Evolutionary conservation across 2,888 invertebrate genomes (phyloP).

Genomic region (Anticlea derivata): DNA sequence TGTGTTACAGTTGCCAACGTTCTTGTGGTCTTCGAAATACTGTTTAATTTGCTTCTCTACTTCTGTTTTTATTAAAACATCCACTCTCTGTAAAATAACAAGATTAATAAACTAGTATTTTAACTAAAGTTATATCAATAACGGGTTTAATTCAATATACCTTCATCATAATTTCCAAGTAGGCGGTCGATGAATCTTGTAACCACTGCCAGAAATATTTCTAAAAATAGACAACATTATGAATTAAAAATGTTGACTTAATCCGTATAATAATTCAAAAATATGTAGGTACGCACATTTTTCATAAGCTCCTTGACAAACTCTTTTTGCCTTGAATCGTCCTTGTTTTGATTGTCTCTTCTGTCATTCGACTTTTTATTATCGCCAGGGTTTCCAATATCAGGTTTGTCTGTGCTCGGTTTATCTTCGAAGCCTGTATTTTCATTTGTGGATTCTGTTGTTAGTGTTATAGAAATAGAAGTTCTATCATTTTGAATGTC

Average conservation of each 20-base stretch:
- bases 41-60: conserved; percentile 39
- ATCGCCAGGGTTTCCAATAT: neutral
- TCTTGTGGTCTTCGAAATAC: conserved; percentile 14
- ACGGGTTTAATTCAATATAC: conserved; percentile 30
- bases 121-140: neutral
- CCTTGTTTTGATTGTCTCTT: neutral
- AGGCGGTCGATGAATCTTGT: conserved; percentile 44
- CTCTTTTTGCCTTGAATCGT: conserved; percentile 25
- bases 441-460: neutral
- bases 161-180: conserved; percentile 44
- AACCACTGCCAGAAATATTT: conserved; percentile 54
- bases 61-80: conserved; percentile 44
- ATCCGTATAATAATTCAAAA: too few species aligned
- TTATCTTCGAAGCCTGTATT: neutral
- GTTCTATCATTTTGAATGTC: neutral
- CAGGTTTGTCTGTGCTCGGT: neutral
- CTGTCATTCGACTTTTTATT: neutral
- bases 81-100: conserved; percentile 42
- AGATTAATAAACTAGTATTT: neutral
- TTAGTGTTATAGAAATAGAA: too few species aligned
- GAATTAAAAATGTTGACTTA: neutral
- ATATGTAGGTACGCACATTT: conserved; percentile 35
- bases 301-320: conserved; percentile 38
- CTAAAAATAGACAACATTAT: conserved; percentile 43
- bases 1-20: neutral